Evolutionary conservation across 2,888 invertebrate species (phyloP).

Genomic region (Vandiemenella viatica): DNA sequence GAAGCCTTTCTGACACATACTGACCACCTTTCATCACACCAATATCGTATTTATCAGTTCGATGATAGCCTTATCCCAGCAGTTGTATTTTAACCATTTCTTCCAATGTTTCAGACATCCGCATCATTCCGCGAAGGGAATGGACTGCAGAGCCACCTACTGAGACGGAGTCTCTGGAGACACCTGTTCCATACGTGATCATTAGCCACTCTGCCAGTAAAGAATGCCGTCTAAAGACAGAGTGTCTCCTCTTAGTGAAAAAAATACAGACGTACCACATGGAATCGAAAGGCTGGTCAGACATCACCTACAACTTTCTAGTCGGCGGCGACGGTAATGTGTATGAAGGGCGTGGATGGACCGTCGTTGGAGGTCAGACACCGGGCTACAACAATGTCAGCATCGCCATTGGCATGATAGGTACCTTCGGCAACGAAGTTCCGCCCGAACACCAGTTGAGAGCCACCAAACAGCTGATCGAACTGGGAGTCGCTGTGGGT

Average conservation of each 20-base stretch:
- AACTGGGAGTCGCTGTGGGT: slow-evolving; percentile 41
- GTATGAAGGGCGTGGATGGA: slow-evolving; percentile 63
- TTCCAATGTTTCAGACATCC: no score
- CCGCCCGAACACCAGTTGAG: slow-evolving; percentile 40
- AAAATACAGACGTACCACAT: slow-evolving; percentile 54
- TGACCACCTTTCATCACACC: no score
- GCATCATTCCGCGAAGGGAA: slow-evolving; percentile 39
- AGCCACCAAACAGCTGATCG: slow-evolving; percentile 45
- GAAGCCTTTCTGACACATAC: no score
- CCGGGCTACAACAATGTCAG: slow-evolving; percentile 46
- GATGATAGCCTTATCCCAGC: no score
- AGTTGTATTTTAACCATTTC: no score
- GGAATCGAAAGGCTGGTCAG: slow-evolving; percentile 44
- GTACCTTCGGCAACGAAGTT: slow-evolving; percentile 42
- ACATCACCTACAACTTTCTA: slow-evolving; percentile 63
- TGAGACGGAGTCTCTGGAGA: slow-evolving; percentile 14
- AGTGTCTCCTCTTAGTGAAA: slow-evolving; percentile 23
- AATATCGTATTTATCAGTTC: no score
- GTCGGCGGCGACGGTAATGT: slow-evolving; percentile 63
- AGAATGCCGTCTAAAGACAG: slow-evolving; percentile 38
- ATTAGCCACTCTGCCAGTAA: slow-evolving; percentile 46
- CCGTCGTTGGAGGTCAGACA: slow-evolving; percentile 52
- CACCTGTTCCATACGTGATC: slow-evolving; percentile 21
- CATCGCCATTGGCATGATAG: slow-evolving; percentile 53
- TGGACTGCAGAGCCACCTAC: slow-evolving; percentile 51